phyloP scores from a whole-genome alignment of 2,888 invertebrate genomes.

The Melanotus villosus region DNA sequence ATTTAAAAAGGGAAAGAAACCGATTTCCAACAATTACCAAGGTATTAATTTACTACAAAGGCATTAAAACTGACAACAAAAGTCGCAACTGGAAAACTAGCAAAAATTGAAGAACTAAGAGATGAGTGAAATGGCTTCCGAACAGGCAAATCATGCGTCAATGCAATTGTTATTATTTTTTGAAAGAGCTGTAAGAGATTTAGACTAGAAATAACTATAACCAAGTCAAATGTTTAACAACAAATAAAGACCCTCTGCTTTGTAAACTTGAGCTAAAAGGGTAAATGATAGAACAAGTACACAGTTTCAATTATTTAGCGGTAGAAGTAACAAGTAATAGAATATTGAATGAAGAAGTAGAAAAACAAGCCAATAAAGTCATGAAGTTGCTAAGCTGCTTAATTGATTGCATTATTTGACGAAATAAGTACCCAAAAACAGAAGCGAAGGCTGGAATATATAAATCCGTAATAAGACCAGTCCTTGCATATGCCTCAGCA shows the following conservation, averaged over 20 bases:
- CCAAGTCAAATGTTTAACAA: background rate
- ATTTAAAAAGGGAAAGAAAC: too few species aligned
- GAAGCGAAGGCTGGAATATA: too few species aligned
- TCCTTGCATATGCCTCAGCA: too few species aligned
- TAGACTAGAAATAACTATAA: background rate
- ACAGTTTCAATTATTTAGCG: slow-evolving; percentile 5
- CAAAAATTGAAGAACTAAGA: too few species aligned
- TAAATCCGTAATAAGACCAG: too few species aligned
- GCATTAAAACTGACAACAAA: too few species aligned
- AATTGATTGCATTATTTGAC: slow-evolving; percentile 15
- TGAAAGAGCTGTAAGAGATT: background rate
- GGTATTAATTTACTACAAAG: too few species aligned
- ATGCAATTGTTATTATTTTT: background rate
- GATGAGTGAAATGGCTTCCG: too few species aligned
- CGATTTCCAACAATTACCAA: too few species aligned
- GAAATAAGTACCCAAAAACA: slow-evolving; percentile 8
- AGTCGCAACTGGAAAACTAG: too few species aligned
- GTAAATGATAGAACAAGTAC: background rate
- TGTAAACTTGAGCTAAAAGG: background rate
- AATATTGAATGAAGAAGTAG: background rate
- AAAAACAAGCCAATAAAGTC: slow-evolving; percentile 21
- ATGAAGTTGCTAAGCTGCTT: slow-evolving; percentile 9
- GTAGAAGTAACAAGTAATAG: background rate
- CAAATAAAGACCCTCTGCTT: background rate
- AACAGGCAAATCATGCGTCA: too few species aligned